Evolutionary conservation across 2,888 invertebrate genomes (phyloP), one percentile per base, ranked within the genome.

Genomic region (Allophyes oxyacanthae): DNA sequence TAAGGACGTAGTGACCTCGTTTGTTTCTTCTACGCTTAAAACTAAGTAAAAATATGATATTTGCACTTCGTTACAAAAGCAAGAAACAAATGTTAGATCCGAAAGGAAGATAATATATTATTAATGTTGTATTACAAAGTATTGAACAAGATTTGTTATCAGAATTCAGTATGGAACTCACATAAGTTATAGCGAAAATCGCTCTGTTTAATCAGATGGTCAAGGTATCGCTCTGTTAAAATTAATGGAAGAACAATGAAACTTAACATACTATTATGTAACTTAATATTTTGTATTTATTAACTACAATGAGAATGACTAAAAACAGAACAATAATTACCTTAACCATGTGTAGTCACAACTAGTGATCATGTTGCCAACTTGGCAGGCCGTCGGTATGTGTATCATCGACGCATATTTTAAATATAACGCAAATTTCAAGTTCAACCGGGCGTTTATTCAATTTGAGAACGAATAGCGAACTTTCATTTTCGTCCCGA

Each of bases 201-300:
- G 67, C 60, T 64, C 61, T 56, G 45, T 64, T 65, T 59, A 36
- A 64, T 56, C 58, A 46, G 55, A 67, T 77, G 75, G 75, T 71
- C 63, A 75, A 75, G 72, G 75, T 62, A 69, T 79, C 72, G 75
- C 81, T 84, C 80, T 79, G 81, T 81, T 79, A 83, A 82, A 82
- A 85, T 78, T 86, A 88, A 88, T 90, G 90, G 90, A 90, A 91
- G 90, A 91, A 87, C 88, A 78, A 81, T 82, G 77, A 75, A 89
- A 88, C 86, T 85, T 86, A 89, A 86, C 78, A 84, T 84, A 85
- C 77, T 78, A 77, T 75, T 81, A 81, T 83, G 83, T 83, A 86
- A 86, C 82, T 80, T 82, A 85, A 84, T 82, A 81, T 78, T 78
- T 80, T 81, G 76, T 82, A 74, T 75, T 66, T 63, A 77, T 72